Base-by-base conservation (phyloP, 2,888 invertebrate genomes). In the Cryptocephalus primarius region DNA sequence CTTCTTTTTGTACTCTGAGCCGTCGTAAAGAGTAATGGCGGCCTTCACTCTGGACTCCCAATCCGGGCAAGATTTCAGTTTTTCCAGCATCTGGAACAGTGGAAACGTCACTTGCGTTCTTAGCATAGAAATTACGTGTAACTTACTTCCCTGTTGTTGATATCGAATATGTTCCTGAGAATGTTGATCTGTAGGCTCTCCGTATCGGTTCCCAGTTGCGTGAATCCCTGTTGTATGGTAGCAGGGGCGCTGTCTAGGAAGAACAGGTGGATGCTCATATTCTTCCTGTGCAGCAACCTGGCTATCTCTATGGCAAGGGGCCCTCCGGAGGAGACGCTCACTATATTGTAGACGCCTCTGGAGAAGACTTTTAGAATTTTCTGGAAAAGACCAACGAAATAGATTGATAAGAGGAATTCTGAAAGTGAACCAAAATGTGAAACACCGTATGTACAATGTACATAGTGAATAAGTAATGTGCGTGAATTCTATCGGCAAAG, bases 251-350 rank as follows among this genome's bases (percentile, higher is more conserved):
- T 92, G 65, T 96, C 95, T 41, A 96, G 73, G 31, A 93, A 77
- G 60, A 85, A 75, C 1, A 88, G 61, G 46, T 79, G 74, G 4
- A 86, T 83, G 33, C 66, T 74, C n/a, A 59, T 56, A 22, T 58
- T 64, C 43, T 72, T 72, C 55, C 82, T 83, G 55, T 76, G 71
- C 32, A 95, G 71, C 60, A 78, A 76, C 36, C 80, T 73, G 1
- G 84, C 85, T 50, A 96, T 74, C 66, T 93, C 89, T 44, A 94
- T 72, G 0, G 87, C 83, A 12, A 93, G 73, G 13, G 86, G 70
- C 0, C 87, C 77, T 44, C 96, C 96, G 65, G 83, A 94, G 12
- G 95, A 95, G 69, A 95, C 90, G 1, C 90, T 95, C 10, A 87
- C 78, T 1, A 96, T 67, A 52, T 82, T 79, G 71, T 86, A 93